A percentile compares a stretch with the other conserved stretches of the same genome.
phyloP scores from a whole-genome alignment of 1,140 invertebrate genomes.

The Idris sp. region DNA sequence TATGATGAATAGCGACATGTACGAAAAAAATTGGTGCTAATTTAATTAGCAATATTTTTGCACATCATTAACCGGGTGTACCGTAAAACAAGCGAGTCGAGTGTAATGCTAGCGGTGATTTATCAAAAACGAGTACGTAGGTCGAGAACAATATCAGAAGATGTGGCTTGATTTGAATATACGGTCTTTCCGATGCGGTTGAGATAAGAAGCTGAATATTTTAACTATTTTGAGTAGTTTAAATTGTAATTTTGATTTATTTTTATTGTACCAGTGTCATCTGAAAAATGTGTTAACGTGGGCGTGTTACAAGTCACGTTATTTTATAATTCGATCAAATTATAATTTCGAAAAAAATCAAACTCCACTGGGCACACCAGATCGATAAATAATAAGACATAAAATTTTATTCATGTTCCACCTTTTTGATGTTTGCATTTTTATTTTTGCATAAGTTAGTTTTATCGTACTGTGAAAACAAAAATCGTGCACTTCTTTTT shows the following conservation, averaged over 20 bases:
- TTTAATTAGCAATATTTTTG: conserved; percentile 56
- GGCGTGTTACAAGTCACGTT: conserved; percentile 41
- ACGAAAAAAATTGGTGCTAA: conserved; percentile 40
- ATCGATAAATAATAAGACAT: conserved; percentile 58
- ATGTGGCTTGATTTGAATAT: conserved; percentile 54
- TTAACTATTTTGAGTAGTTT: conserved; percentile 52
- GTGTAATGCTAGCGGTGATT: conserved; percentile 42
- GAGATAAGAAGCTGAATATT: conserved; percentile 53
- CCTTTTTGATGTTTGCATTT: conserved; percentile 55
- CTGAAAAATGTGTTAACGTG: conserved; percentile 41
- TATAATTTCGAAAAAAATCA: conserved; percentile 56
- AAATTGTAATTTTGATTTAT: conserved; percentile 55
- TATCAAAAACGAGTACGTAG: conserved; percentile 57
- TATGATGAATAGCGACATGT: conserved; percentile 49
- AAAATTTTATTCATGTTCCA: conserved; percentile 53
- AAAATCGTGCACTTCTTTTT: conserved; percentile 12
- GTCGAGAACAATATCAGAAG: conserved; percentile 57
- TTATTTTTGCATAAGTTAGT: conserved; percentile 56
- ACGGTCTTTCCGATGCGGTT: conserved; percentile 29
- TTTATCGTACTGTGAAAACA: conserved; percentile 42
- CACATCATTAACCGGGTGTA: conserved; percentile 48
- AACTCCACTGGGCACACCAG: conserved; percentile 35
- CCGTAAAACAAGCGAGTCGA: conserved; percentile 35
- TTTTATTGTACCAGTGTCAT: conserved; percentile 33
- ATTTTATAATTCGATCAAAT: conserved; percentile 57